A percentile compares a stretch with the other conserved stretches of the same genome.
Conservation (phyloP, 2,888 invertebrate genomes). For the Lysandra coridon region DNA sequence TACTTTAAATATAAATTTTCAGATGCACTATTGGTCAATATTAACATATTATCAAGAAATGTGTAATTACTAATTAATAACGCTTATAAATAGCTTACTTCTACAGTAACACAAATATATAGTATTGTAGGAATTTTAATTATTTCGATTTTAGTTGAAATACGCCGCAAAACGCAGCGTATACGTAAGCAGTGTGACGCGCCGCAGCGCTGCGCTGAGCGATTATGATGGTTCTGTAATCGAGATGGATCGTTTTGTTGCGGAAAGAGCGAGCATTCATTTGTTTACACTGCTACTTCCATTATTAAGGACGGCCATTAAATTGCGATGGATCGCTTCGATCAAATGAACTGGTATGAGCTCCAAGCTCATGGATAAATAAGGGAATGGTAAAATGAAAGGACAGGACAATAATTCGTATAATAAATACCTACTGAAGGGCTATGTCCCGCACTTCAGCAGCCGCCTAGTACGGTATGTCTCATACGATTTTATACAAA, state of each 20-base stretch:
- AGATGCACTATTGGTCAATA: too few species aligned
- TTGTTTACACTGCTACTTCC: not conserved
- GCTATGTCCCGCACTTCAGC: too few species aligned
- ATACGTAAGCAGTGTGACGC: not conserved
- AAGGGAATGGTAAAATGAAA: not conserved
- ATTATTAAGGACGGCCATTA: not conserved
- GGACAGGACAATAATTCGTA: not conserved
- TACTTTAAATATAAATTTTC: too few species aligned
- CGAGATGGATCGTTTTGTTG: slow-evolving; percentile 23
- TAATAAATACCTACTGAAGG: not conserved
- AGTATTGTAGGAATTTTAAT: too few species aligned
- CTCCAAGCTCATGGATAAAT: not conserved
- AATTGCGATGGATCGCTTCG: not conserved
- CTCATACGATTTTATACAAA: too few species aligned
- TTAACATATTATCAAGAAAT: too few species aligned
- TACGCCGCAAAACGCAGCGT: not conserved
- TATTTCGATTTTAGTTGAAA: too few species aligned
- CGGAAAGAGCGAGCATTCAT: not conserved
- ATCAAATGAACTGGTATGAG: not conserved
- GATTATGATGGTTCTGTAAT: not conserved
- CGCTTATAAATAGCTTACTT: too few species aligned
- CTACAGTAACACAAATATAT: too few species aligned
- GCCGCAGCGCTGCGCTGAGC: not conserved
- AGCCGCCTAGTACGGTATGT: too few species aligned
- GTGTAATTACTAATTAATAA: too few species aligned